Conservation (phyloP, 2,113 vertebrate genomes). For the Brachionichthys hirsutus region DNA sequence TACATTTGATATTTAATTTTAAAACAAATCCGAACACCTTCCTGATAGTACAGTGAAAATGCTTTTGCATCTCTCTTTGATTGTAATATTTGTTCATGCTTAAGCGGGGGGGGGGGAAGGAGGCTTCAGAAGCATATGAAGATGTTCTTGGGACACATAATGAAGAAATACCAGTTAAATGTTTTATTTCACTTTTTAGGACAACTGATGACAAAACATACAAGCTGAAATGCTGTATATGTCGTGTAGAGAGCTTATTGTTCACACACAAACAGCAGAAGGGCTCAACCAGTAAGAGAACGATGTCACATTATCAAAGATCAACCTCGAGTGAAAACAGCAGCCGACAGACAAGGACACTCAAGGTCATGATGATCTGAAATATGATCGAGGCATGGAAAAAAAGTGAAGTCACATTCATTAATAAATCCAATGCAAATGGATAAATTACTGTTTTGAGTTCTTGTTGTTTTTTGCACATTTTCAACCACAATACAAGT, state of each 20-base stretch:
- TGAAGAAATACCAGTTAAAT: background rate
- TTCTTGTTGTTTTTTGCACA: slow-evolving; percentile 11
- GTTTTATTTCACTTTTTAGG: slow-evolving; percentile 2
- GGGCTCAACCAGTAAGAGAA: slow-evolving; percentile 50
- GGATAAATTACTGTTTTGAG: background rate
- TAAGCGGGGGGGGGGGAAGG: too few relatives aligned
- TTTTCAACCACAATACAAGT: slow-evolving; percentile 6
- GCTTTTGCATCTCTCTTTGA: too few relatives aligned
- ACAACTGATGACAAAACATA: slow-evolving; percentile 13
- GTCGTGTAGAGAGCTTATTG: slow-evolving; percentile 65
- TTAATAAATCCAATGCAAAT: slow-evolving; percentile 7
- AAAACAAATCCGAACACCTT: too few relatives aligned
- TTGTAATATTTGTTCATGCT: too few relatives aligned
- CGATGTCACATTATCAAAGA: slow-evolving; percentile 41
- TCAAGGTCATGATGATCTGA: background rate
- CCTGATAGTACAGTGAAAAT: too few relatives aligned
- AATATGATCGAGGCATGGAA: background rate
- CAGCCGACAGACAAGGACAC: slow-evolving; percentile 26
- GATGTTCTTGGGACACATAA: background rate
- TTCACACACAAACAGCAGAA: slow-evolving; percentile 60
- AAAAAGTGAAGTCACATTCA: background rate
- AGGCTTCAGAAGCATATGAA: background rate
- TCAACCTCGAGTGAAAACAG: slow-evolving; percentile 37
- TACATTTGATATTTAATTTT: slow-evolving; percentile 7
- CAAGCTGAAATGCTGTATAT: slow-evolving; percentile 48